phyloP scores from a whole-genome alignment of 2,113 vertebrate genomes.

The Fukomys damarensis region DNA sequence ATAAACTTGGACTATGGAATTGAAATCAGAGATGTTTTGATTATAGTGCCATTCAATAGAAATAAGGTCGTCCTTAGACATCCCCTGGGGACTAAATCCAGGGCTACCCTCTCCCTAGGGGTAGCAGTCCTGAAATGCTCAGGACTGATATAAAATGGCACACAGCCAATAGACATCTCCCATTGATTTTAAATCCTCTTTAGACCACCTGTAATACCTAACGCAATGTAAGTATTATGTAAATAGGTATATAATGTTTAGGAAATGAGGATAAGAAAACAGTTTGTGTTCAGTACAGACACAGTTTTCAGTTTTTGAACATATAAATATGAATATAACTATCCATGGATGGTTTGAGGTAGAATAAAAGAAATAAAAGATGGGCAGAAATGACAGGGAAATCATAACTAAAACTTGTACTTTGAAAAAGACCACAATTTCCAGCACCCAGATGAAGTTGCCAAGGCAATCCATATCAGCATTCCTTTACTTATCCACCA shows the following conservation, averaged over 20 bases:
- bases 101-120: accelerated
- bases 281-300: neutral
- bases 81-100: neutral
- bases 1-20: neutral
- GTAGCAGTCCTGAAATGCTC: too few species aligned
- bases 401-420: neutral
- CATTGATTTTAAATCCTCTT: neutral
- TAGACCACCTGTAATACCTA: neutral
- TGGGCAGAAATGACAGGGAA: neutral
- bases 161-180: too few species aligned
- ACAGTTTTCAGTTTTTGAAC: neutral
- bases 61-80: neutral
- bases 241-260: neutral
- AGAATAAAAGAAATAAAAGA: neutral
- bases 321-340: neutral
- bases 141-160: neutral
- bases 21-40: neutral
- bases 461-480: neutral
- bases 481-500: neutral
- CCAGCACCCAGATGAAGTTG: neutral
- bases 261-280: neutral
- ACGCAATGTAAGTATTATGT: neutral
- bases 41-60: neutral
- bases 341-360: neutral
- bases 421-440: neutral